Percentiles rank a stretch among this genome's conserved stretches.
Conservation (phyloP, 2,888 invertebrate genomes). For the Drosophila gaucha region DNA sequence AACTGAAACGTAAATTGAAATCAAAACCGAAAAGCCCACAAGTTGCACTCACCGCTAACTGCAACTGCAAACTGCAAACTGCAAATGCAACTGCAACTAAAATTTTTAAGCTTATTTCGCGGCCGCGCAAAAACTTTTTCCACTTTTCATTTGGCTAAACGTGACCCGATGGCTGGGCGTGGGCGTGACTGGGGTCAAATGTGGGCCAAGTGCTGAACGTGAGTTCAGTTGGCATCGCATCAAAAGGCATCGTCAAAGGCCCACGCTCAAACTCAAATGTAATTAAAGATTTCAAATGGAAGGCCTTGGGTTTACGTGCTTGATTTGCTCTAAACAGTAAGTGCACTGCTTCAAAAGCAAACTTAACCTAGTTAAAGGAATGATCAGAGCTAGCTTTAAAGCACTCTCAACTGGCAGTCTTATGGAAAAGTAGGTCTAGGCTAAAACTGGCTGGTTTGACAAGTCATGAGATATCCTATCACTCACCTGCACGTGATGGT, state of each 20-base stretch:
- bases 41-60: conserved; percentile 37
- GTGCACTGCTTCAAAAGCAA: background rate
- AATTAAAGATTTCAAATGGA: conserved; percentile 53
- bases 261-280: conserved; percentile 53
- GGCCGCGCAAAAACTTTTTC: conserved; percentile 58
- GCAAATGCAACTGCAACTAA: conserved; percentile 45
- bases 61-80: conserved; percentile 24
- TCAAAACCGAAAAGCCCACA: conserved; percentile 36
- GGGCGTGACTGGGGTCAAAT: conserved; percentile 27
- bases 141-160: conserved; percentile 66
- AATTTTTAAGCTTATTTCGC: conserved; percentile 76
- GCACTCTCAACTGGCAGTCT: too few relatives aligned
- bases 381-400: too few relatives aligned
- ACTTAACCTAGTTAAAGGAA: background rate
- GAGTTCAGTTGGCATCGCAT: conserved; percentile 51
- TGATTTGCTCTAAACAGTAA: conserved; percentile 3
- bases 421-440: too few relatives aligned
- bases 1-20: conserved; percentile 16
- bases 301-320: conserved; percentile 12
- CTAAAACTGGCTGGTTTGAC: too few relatives aligned
- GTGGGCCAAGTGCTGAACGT: conserved; percentile 23
- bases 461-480: too few relatives aligned
- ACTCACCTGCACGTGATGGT: too few relatives aligned
- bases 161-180: conserved; percentile 11
- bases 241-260: conserved; percentile 32